Base-by-base conservation (phyloP, 2,113 vertebrate species). In the Dromaius novaehollandiae region DNA sequence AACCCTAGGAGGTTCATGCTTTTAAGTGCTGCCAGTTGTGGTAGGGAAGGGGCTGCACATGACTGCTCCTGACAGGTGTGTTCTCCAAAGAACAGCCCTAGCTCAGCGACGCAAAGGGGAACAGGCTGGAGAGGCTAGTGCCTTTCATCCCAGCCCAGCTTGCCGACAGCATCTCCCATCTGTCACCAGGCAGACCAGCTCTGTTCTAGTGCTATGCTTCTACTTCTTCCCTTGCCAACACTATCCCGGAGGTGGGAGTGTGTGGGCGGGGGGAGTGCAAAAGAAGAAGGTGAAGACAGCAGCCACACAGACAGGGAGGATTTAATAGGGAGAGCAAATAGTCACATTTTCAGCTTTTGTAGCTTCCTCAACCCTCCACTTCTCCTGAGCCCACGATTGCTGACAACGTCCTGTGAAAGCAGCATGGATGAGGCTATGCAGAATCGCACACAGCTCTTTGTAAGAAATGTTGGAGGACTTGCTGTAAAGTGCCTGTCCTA, bases 1-100 rank as follows among this genome's bases (percentile, higher is more conserved):
- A 94, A 3, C 61, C 79, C 81, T 0, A 0, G 69, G 68, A 96
- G 46, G n/a, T 9, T 94, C 56, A 73, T n/a, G 63, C 96, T 97
- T 97, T 97, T 82, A 97, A 97, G 86, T 81, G 80, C 68, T 97
- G 96, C 96, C 97, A 97, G 91, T 81, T 96, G 95, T 86, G 88
- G 84, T 65, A 85, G 32, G 88, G 82, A 92, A 94, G 86, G 79
- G 77, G 71, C 64, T 96, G 88, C 87, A 92, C 58, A 65, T 70
- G 76, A 46, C 92, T 77, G 53, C 13, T 97, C 76, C 90, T 86
- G 95, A 89, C 95, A 96, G 96, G 96, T 96, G 94, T 64, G 92
- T 32, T 94, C 91, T 84, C 83, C 73, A 38, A 88, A 95, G 76
- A 93, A 51, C 79, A 88, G 76, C 3, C 38, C 75, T 96, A 0